These are phyloP conservation scores for Heliconius charithonia DNA, from an alignment of 2,888 invertebrate genomes.

Conservation along the genomic window DNA sequence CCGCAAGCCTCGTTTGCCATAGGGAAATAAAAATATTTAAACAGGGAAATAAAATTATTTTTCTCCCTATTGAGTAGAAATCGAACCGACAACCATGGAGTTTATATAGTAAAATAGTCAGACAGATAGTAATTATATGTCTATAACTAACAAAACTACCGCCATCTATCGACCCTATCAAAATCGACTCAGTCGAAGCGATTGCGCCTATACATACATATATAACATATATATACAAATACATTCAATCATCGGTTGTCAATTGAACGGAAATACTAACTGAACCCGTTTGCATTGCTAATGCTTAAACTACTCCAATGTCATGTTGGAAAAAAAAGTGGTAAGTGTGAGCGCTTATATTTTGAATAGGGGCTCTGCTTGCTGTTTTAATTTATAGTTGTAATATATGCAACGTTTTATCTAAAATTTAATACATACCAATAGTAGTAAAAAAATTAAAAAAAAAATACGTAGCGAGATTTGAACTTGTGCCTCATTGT, in stretches of 20 bases:
- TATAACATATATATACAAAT: constrained; percentile 36
- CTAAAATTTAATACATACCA: not conserved
- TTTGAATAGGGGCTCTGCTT: not conserved
- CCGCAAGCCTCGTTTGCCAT: too few relatives aligned
- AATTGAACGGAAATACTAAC: constrained; percentile 63
- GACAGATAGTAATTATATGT: not conserved
- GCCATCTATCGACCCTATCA: constrained; percentile 51
- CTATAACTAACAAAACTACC: constrained; percentile 34
- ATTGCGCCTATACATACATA: constrained; percentile 55
- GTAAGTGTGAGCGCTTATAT: constrained; percentile 22
- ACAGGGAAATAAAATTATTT: too few relatives aligned
- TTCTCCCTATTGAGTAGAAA: not conserved
- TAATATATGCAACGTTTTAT: not conserved
- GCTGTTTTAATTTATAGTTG: not conserved
- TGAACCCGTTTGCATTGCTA: constrained; percentile 73
- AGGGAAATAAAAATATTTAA: too few relatives aligned
- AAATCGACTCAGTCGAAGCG: constrained; percentile 48
- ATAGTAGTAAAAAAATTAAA: not conserved
- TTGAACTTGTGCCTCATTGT: too few relatives aligned
- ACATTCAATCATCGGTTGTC: constrained; percentile 73
- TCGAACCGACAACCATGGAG: not conserved
- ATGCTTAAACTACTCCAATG: constrained; percentile 73
- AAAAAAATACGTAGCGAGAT: too few relatives aligned
- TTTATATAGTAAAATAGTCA: not conserved
- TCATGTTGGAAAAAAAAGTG: constrained; percentile 55